A percentile compares a stretch with the other conserved stretches of the same genome.
Evolutionary conservation across 2,113 vertebrate species (phyloP).

Genomic region (Tachysurus fulvidraco): DNA sequence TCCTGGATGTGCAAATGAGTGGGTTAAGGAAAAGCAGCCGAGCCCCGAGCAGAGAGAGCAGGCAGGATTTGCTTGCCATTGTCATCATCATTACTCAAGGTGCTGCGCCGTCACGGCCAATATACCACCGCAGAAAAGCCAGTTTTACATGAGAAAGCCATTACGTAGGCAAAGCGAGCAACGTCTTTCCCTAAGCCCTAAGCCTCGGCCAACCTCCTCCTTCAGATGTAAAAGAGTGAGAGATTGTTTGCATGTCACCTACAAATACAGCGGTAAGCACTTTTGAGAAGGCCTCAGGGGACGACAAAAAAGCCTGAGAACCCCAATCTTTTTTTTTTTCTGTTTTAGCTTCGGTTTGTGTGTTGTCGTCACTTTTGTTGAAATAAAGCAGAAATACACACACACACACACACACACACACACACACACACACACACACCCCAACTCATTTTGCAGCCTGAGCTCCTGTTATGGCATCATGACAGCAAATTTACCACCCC

Average conservation of each 20-base stretch:
- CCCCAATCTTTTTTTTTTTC: neutral
- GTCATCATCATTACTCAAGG: constrained; percentile 69
- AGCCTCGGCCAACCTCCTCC: constrained; percentile 63
- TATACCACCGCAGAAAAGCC: constrained; percentile 66
- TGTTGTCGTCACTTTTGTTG: neutral
- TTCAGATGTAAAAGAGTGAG: constrained; percentile 66
- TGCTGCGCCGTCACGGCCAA: constrained; percentile 72
- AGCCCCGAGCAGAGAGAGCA: constrained; percentile 28
- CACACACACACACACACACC: neutral
- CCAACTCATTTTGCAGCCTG: neutral
- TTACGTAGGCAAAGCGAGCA: constrained; percentile 75
- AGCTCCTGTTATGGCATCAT: neutral
- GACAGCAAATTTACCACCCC: neutral
- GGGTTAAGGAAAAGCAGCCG: constrained; percentile 49
- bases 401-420: neutral
- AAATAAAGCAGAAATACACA: neutral
- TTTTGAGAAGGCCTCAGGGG: constrained; percentile 69
- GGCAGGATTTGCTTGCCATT: constrained; percentile 72
- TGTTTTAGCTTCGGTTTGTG: neutral
- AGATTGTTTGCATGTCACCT: constrained; percentile 75
- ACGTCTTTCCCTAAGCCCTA: constrained; percentile 66
- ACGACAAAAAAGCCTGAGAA: constrained; percentile 56
- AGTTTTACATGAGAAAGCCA: constrained; percentile 75
- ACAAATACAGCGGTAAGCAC: constrained; percentile 77
- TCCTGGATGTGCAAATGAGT: constrained; percentile 84